Evolutionary conservation across 2,888 invertebrate species (phyloP).

Genomic region (Coenonympha arcania): DNA sequence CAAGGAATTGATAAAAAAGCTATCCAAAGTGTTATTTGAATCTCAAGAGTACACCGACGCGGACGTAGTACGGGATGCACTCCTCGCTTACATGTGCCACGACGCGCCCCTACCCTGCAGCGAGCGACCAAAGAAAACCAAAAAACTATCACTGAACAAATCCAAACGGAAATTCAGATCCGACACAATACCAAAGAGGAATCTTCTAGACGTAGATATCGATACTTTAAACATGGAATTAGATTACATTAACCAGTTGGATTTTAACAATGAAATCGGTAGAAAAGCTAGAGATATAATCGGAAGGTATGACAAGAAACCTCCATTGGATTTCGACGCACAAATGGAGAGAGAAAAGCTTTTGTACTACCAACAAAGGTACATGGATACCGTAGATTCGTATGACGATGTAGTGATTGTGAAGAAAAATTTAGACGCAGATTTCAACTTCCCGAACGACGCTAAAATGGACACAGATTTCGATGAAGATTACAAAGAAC

Average conservation of each 20-base stretch:
- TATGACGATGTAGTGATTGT: constrained; percentile 69
- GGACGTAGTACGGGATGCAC: constrained; percentile 82
- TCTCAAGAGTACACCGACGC: constrained; percentile 80
- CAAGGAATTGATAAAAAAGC: constrained; percentile 78
- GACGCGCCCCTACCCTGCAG: constrained; percentile 85
- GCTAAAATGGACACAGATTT: constrained; percentile 61
- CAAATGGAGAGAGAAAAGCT: constrained; percentile 71
- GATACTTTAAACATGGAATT: constrained; percentile 62
- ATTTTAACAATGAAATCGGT: constrained; percentile 62
- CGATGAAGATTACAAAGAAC: constrained; percentile 64
- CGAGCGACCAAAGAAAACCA: constrained; percentile 45
- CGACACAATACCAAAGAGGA: constrained; percentile 38
- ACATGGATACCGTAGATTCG: constrained; percentile 60
- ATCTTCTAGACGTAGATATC: constrained; percentile 55
- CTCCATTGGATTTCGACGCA: constrained; percentile 63
- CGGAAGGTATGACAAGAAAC: constrained; percentile 58
- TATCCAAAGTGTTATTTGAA: constrained; percentile 78
- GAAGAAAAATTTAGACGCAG: constrained; percentile 68
- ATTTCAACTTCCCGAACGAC: constrained; percentile 69
- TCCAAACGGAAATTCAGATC: constrained; percentile 36
- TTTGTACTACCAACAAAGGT: constrained; percentile 62
- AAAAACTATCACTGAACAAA: constrained; percentile 38
- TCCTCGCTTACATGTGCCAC: constrained; percentile 90
- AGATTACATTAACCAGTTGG: constrained; percentile 61
- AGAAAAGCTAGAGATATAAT: constrained; percentile 64